Base-by-base conservation (phyloP, 2,888 invertebrate species). In the Pyrocoelia pectoralis region DNA sequence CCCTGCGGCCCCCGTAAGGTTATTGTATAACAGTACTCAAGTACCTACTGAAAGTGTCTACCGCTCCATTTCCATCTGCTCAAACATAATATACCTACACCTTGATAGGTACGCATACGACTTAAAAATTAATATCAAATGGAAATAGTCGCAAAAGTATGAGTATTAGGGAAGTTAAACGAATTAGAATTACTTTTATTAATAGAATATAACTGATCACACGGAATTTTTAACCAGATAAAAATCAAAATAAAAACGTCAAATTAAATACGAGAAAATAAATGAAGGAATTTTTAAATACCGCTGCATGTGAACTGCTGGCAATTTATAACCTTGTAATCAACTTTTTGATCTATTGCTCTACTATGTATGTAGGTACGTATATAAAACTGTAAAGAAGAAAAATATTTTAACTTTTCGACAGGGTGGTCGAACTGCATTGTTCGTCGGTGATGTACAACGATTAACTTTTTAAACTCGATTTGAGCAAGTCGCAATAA, bases 11-110 rank as follows among this genome's bases (percentile, higher is more conserved):
- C n/a, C n/a, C 61, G 67, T 70, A 68, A 65, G 68, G 67, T 68
- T 66, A 70, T 72, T 72, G 69, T 70, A 68, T 70, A 70, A 72
- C 70, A 72, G 70, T 72, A 66, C n/a, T 68, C 60, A 62, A 62
- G 50, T 24, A 24, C 24, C 24, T 24, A 24, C 24, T 24, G 24
- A 24, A 24, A 24, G 24, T 62, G 66, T 61, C 65, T 66, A 68
- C 64, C 58, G 59, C 58, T 54, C 59, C 63, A 64, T 58, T 63
- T 59, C 43, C 58, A 52, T 57, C 38, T 61, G 33, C 24, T 54
- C 46, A 64, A 59, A 43, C 13, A 12, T 15, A n/a, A 10, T 24
- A 24, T 24, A 5, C 8, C 4, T n/a, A n/a, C 33, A n/a, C 24
- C 6, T 24, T 24, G 24, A 24, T 24, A 24, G n/a, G n/a, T n/a